These are phyloP conservation scores for Alosa sapidissima DNA, from an alignment of 2,797 vertebrate genomes.

Conservation along the genomic window DNA sequence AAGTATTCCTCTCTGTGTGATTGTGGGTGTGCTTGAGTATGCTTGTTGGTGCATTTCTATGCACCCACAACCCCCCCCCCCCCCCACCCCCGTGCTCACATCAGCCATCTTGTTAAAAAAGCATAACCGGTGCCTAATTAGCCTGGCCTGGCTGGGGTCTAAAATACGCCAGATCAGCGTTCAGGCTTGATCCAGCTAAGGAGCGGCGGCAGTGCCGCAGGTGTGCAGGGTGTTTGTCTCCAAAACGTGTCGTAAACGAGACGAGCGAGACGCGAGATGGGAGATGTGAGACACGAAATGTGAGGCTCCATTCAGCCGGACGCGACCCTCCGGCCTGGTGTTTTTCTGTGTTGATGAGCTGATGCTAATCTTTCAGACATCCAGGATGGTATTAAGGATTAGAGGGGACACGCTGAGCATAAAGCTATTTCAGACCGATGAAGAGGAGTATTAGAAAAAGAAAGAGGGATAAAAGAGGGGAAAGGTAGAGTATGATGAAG, in stretches of 20 bases:
- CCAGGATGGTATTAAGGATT: conserved; percentile 36
- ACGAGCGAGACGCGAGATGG: not conserved
- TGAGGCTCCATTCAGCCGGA: conserved; percentile 31
- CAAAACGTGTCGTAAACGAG: conserved; percentile 38
- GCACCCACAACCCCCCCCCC: too few species aligned
- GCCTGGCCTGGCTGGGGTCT: not conserved
- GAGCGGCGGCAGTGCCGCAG: not conserved
- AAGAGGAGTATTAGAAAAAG: not conserved
- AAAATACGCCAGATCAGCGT: conserved; percentile 24
- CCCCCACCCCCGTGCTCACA: not conserved
- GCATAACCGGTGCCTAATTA: not conserved
- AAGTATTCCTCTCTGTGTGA: not conserved
- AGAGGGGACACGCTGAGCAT: conserved; percentile 33
- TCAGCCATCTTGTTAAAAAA: conserved; percentile 13
- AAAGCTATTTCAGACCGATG: conserved; percentile 21
- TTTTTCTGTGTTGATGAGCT: conserved; percentile 38
- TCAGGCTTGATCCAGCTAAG: not conserved
- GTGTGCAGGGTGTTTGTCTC: conserved; percentile 36
- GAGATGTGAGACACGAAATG: conserved; percentile 26
- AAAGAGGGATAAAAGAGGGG: not conserved
- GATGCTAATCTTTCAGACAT: conserved; percentile 37
- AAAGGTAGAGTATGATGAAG: conserved; percentile 4
- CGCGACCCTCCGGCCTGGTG: conserved; percentile 38
- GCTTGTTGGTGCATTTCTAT: not conserved
- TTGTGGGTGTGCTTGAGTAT: not conserved